These are phyloP conservation scores for Kryphioiulus occultus DNA, from an alignment of 2,888 invertebrate genomes.

Conservation along the genomic window DNA sequence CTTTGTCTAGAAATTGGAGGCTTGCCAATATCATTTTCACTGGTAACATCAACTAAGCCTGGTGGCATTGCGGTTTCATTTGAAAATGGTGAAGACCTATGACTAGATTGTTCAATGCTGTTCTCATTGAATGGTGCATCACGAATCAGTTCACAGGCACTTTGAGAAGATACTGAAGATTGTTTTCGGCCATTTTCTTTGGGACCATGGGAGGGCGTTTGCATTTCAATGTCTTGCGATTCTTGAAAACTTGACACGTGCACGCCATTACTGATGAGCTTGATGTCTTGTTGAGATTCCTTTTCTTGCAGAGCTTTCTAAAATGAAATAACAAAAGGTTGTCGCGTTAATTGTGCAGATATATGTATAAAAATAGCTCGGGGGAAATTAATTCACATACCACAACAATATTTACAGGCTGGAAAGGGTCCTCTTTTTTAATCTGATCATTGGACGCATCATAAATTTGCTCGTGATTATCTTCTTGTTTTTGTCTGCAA, in stretches of 20 bases:
- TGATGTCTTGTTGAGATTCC: background rate
- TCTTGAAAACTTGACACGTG: background rate
- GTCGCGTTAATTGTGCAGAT: background rate
- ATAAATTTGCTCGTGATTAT: background rate
- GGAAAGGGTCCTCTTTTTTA: slow-evolving; percentile 43
- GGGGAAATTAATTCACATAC: slow-evolving; percentile 24
- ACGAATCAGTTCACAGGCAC: slow-evolving; percentile 7
- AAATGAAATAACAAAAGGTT: background rate
- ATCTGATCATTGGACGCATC: background rate
- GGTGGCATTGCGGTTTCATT: background rate
- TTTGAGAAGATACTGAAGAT: background rate
- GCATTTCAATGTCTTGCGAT: background rate
- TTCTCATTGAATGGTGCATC: slow-evolving; percentile 11
- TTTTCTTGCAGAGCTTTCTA: slow-evolving; percentile 8
- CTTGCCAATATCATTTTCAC: background rate
- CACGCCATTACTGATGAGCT: background rate
- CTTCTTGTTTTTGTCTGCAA: background rate
- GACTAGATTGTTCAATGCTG: slow-evolving; percentile 16
- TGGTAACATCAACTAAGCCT: background rate
- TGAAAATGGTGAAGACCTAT: background rate
- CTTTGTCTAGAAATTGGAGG: slow-evolving; percentile 45
- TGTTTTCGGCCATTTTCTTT: background rate
- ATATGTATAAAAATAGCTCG: background rate
- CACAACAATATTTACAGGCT: slow-evolving; percentile 42
- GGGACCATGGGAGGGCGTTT: background rate